Conservation (phyloP, 2,888 invertebrate genomes). For the Scaptomyza parva region DNA sequence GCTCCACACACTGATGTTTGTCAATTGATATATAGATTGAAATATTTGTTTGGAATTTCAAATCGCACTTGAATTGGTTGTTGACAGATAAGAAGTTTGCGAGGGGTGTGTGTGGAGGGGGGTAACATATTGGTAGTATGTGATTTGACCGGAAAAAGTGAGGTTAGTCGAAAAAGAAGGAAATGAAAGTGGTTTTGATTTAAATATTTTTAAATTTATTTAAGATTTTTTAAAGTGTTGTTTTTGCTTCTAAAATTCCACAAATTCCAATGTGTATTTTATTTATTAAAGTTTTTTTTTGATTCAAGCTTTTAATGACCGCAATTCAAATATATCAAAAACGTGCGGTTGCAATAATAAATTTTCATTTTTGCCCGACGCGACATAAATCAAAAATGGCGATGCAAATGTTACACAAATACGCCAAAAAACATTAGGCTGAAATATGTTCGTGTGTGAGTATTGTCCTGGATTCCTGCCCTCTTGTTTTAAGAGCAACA, state of each 20-base stretch:
- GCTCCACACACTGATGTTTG: constrained; percentile 37
- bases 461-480: constrained; percentile 1
- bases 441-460: constrained; percentile 51
- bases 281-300: neutral
- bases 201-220: neutral
- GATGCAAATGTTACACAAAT: constrained; percentile 72
- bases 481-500: constrained; percentile 32
- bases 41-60: constrained; percentile 51
- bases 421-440: constrained; percentile 68
- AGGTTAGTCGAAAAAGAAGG: neutral
- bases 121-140: neutral
- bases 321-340: constrained; percentile 21
- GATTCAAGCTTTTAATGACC: constrained; percentile 33
- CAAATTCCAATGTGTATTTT: neutral
- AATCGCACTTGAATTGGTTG: constrained; percentile 38
- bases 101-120: neutral
- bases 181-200: neutral
- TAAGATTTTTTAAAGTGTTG: no score
- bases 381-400: constrained; percentile 78
- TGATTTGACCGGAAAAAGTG: constrained; percentile 1
- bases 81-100: constrained; percentile 30
- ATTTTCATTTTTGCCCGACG: constrained; percentile 69
- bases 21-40: constrained; percentile 33
- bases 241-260: neutral
- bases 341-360: constrained; percentile 48